Conservation (phyloP, 2,113 vertebrate species). For the Ammodytes dubius region DNA sequence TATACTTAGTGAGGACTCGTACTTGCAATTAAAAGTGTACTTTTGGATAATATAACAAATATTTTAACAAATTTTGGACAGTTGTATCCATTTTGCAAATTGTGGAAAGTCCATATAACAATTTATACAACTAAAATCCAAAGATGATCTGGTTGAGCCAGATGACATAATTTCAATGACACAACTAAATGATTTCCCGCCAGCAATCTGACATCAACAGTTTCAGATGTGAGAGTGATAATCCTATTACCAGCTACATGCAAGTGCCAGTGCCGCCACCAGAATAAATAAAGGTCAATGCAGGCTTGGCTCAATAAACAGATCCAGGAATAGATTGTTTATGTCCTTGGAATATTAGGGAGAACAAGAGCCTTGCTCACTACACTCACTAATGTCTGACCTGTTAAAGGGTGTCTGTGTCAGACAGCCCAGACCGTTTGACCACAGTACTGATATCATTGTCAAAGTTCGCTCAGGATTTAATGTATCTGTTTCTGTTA, state of each 20-base stretch:
- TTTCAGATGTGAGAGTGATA: slow-evolving; percentile 69
- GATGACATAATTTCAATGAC: slow-evolving; percentile 4
- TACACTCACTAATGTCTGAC: slow-evolving; percentile 35
- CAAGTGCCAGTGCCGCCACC: slow-evolving; percentile 36
- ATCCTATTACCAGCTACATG: slow-evolving; percentile 71
- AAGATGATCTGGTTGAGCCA: slow-evolving; percentile 8
- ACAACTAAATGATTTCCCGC: slow-evolving; percentile 57
- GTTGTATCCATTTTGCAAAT: not conserved
- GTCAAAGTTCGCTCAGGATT: slow-evolving; percentile 42
- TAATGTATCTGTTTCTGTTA: slow-evolving; percentile 48
- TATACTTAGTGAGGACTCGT: not conserved
- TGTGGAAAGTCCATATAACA: not conserved
- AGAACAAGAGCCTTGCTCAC: slow-evolving; percentile 52
- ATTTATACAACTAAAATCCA: not conserved
- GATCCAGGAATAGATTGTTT: slow-evolving; percentile 82
- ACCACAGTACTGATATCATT: slow-evolving; percentile 45
- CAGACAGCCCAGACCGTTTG: slow-evolving; percentile 41
- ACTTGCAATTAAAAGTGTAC: not conserved
- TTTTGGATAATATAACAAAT: not conserved
- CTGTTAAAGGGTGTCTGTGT: slow-evolving; percentile 57
- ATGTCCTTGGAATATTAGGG: slow-evolving; percentile 69
- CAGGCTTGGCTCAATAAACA: slow-evolving; percentile 73
- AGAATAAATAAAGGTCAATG: slow-evolving; percentile 71
- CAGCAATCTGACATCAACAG: slow-evolving; percentile 39
- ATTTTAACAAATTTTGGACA: not conserved